Percentiles rank a stretch among this genome's conserved stretches.
Conservation (phyloP, 1,140 invertebrate genomes). For the Vanessa atalanta region DNA sequence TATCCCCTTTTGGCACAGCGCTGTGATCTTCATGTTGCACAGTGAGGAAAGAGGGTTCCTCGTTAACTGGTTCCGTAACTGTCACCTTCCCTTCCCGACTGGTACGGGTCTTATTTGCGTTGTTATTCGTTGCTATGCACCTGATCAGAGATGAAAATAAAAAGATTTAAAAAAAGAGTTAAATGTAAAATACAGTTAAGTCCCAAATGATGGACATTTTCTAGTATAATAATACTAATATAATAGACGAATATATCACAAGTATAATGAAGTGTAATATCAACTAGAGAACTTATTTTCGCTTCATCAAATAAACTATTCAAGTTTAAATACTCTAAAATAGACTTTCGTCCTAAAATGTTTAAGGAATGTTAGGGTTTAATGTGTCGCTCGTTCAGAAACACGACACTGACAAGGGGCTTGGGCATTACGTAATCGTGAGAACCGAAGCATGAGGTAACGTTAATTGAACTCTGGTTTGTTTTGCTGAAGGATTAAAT, state of each 20-base stretch:
- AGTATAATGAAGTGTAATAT: too few relatives aligned
- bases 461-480: neutral
- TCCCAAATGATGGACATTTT: neutral
- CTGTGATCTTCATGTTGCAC: constrained; percentile 41
- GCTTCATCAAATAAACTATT: too few relatives aligned
- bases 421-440: neutral
- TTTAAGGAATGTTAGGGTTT: neutral
- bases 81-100: constrained; percentile 47
- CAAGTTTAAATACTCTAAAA: neutral
- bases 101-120: constrained; percentile 53
- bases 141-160: constrained; percentile 41
- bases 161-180: neutral
- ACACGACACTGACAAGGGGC: constrained; percentile 1
- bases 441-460: constrained; percentile 5
- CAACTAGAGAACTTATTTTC: too few relatives aligned
- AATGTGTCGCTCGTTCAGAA: constrained; percentile 1
- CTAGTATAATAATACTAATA: too few relatives aligned
- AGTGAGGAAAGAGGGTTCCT: constrained; percentile 41
- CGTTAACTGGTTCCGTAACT: constrained; percentile 40
- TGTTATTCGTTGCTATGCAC: constrained; percentile 64
- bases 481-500: neutral
- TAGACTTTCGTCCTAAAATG: neutral
- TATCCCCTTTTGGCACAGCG: constrained; percentile 34
- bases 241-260: too few relatives aligned
- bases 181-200: neutral